Conservation (phyloP, 2,797 vertebrate genomes). For the Geotrypetes seraphini region DNA sequence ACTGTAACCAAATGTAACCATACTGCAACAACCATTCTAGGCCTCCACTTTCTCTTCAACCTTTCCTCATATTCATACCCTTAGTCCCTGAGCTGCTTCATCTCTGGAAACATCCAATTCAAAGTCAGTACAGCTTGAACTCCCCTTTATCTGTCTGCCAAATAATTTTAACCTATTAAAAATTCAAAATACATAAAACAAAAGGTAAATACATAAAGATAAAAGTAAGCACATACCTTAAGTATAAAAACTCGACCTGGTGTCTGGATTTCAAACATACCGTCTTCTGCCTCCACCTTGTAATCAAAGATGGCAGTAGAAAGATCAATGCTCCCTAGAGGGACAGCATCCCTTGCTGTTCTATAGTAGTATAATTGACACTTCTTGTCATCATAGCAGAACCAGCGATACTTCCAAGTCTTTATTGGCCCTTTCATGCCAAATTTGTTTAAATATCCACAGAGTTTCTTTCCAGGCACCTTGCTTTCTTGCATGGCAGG, state of each 20-base stretch:
- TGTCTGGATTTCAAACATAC: conserved; percentile 81
- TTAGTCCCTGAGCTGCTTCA: no score
- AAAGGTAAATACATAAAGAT: no score
- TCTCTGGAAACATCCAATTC: no score
- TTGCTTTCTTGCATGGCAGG: conserved; percentile 7
- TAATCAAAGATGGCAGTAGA: conserved; percentile 65
- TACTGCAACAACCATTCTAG: no score
- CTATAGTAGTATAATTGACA: conserved; percentile 80
- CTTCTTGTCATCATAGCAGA: conserved; percentile 74
- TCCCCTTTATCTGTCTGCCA: no score
- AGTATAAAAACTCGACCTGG: conserved; percentile 68
- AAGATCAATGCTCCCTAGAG: conserved; percentile 75
- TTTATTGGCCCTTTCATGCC: conserved; percentile 73
- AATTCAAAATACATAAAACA: no score
- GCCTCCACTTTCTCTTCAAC: no score
- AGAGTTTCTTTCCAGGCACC: conserved; percentile 56
- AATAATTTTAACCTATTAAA: no score
- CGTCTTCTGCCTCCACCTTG: conserved; percentile 63
- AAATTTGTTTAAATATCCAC: conserved; percentile 82
- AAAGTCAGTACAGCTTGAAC: no score
- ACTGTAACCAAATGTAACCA: no score
- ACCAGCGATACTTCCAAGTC: conserved; percentile 89
- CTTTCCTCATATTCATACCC: no score
- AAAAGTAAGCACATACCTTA: conserved; percentile 65
- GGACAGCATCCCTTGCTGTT: conserved; percentile 70